Evolutionary conservation across 2,888 invertebrate genomes (phyloP).

Genomic region (Linyphia triangularis): DNA sequence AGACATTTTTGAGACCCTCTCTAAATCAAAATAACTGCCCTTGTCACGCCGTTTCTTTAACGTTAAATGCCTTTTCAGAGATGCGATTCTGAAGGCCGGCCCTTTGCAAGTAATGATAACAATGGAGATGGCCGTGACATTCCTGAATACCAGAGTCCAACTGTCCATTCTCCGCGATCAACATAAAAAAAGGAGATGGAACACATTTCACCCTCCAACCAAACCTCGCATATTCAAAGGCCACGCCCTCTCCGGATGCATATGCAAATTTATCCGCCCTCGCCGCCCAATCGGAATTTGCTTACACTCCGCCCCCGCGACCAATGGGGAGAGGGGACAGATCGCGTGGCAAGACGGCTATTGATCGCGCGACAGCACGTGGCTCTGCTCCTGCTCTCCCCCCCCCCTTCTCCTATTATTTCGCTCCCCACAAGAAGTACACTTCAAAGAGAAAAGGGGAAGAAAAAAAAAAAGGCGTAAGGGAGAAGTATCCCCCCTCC

Average conservation of each 20-base stretch:
- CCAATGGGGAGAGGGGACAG: constrained; percentile 49
- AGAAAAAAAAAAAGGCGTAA: constrained; percentile 8
- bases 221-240: constrained; percentile 52
- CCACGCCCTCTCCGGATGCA: constrained; percentile 69
- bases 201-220: constrained; percentile 8
- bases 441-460: constrained; percentile 35
- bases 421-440: constrained; percentile 58
- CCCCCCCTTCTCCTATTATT: constrained; percentile 47
- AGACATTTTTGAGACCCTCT: constrained; percentile 18
- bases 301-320: constrained; percentile 78
- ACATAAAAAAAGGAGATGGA: constrained; percentile 52
- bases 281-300: constrained; percentile 76
- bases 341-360: constrained; percentile 62
- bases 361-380: constrained; percentile 64
- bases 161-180: constrained; percentile 65
- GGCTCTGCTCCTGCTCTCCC: not conserved
- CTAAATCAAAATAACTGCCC: constrained; percentile 60
- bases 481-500: constrained; percentile 40
- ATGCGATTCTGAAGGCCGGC: too few relatives aligned
- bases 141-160: constrained; percentile 28
- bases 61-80: not conserved
- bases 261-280: constrained; percentile 75
- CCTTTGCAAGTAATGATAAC: not conserved
- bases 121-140: constrained; percentile 35
- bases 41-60: constrained; percentile 60